A percentile compares a stretch with the other conserved stretches of the same genome.
phyloP scores from a whole-genome alignment of 2,888 invertebrate species.

The Rotaria socialis region DNA sequence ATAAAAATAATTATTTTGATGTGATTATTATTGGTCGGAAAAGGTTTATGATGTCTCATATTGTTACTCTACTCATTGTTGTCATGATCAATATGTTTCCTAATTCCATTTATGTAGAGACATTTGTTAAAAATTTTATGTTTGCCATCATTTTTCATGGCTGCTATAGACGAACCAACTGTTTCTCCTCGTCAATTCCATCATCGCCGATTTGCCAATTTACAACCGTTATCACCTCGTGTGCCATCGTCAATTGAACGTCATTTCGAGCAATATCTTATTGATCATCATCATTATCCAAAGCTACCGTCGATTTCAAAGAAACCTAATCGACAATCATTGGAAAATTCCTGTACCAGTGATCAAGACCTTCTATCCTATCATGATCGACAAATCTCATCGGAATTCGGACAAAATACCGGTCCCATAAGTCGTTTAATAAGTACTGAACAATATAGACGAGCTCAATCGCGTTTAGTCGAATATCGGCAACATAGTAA shows the following conservation, averaged over 20 bases:
- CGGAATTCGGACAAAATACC: background rate
- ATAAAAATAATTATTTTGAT: background rate
- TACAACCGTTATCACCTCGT: background rate
- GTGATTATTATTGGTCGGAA: background rate
- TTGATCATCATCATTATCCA: background rate
- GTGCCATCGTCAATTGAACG: background rate
- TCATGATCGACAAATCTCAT: background rate
- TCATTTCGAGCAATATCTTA: slow-evolving; percentile 5
- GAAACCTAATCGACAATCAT: background rate
- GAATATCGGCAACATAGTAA: slow-evolving; percentile 12
- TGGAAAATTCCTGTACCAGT: background rate
- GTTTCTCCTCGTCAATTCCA: background rate
- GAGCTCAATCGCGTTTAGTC: background rate
- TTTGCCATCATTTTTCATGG: background rate
- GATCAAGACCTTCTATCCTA: background rate
- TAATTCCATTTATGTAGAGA: background rate
- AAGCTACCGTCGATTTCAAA: background rate
- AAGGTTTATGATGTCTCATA: too few species aligned
- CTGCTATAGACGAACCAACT: background rate
- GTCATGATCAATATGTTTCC: background rate
- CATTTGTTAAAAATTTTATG: background rate
- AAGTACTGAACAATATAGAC: background rate
- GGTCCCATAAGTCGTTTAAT: background rate
- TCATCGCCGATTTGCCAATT: background rate
- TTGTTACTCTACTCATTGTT: background rate